A percentile compares a stretch with the other conserved stretches of the same genome.
These are phyloP conservation scores for Platichthys flesus DNA, from an alignment of 2,113 vertebrate species.

Conservation along the genomic window DNA sequence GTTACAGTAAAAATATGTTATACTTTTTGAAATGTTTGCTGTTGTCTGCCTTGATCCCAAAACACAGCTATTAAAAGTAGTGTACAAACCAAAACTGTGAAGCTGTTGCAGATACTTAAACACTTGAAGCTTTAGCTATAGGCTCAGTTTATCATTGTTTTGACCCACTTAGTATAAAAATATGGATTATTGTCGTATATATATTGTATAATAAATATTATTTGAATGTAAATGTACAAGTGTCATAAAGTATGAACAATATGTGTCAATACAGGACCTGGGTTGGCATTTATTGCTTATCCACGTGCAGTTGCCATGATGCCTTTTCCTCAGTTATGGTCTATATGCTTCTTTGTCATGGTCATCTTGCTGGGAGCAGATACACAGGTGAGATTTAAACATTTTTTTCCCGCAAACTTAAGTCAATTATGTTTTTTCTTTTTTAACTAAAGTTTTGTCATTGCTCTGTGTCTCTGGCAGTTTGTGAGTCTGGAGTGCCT, in stretches of 20 bases:
- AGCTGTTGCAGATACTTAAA: too few relatives aligned
- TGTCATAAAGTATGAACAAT: constrained; percentile 9
- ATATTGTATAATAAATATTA: neutral
- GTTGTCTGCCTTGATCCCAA: too few relatives aligned
- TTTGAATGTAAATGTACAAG: neutral
- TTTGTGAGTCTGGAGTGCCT: constrained; percentile 93
- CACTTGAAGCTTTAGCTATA: too few relatives aligned
- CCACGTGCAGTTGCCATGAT: constrained; percentile 81
- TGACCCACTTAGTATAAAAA: too few relatives aligned
- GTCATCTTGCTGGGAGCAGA: constrained; percentile 91
- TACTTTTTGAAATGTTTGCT: too few relatives aligned
- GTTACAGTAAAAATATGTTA: too few relatives aligned
- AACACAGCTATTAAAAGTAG: too few relatives aligned
- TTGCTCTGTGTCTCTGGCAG: constrained; percentile 67
- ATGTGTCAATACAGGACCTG: constrained; percentile 67
- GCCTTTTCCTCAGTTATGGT: constrained; percentile 79
- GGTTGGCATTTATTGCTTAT: constrained; percentile 80
- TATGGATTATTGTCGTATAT: too few relatives aligned
- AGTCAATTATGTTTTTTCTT: neutral
- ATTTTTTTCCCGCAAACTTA: neutral
- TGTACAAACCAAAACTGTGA: too few relatives aligned
- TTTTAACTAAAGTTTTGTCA: neutral
- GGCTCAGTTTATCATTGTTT: too few relatives aligned
- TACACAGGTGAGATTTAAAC: constrained; percentile 65
- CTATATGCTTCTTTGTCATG: constrained; percentile 85